These are phyloP conservation scores for Cremastinae sp. DNA, from an alignment of 2,888 invertebrate genomes.

Conservation along the genomic window DNA sequence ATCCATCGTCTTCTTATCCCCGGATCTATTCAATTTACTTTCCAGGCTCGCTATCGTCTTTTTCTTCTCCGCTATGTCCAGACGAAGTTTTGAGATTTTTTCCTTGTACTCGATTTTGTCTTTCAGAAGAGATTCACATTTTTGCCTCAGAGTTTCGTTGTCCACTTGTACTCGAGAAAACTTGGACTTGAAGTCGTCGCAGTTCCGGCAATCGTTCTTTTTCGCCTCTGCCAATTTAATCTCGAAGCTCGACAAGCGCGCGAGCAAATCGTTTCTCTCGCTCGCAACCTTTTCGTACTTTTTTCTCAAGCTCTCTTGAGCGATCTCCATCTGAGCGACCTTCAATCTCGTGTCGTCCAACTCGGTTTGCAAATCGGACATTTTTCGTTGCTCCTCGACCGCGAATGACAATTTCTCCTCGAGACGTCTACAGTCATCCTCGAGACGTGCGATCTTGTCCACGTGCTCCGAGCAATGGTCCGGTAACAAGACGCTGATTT, in stretches of 20 bases:
- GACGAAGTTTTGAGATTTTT: slow-evolving; percentile 83
- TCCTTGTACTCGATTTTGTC: slow-evolving; percentile 77
- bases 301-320: slow-evolving; percentile 72
- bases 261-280: slow-evolving; percentile 68
- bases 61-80: slow-evolving; percentile 76
- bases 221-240: slow-evolving; percentile 65
- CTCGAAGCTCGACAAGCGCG: slow-evolving; percentile 68
- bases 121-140: slow-evolving; percentile 68
- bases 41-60: slow-evolving; percentile 75
- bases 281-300: slow-evolving; percentile 69
- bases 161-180: slow-evolving; percentile 67
- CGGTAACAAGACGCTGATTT: slow-evolving; percentile 72
- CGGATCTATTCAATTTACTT: slow-evolving; percentile 70
- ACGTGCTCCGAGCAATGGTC: slow-evolving; percentile 76
- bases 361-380: slow-evolving; percentile 71
- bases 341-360: slow-evolving; percentile 73
- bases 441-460: slow-evolving; percentile 75
- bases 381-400: slow-evolving; percentile 71
- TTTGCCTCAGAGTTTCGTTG: slow-evolving; percentile 69
- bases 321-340: slow-evolving; percentile 75
- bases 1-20: slow-evolving; percentile 58
- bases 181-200: slow-evolving; percentile 64
- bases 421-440: slow-evolving; percentile 74
- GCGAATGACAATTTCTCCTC: slow-evolving; percentile 73
- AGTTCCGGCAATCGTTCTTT: slow-evolving; percentile 63